phyloP scores from a whole-genome alignment of 1,140 invertebrate genomes.

The Melitaea cinxia region DNA sequence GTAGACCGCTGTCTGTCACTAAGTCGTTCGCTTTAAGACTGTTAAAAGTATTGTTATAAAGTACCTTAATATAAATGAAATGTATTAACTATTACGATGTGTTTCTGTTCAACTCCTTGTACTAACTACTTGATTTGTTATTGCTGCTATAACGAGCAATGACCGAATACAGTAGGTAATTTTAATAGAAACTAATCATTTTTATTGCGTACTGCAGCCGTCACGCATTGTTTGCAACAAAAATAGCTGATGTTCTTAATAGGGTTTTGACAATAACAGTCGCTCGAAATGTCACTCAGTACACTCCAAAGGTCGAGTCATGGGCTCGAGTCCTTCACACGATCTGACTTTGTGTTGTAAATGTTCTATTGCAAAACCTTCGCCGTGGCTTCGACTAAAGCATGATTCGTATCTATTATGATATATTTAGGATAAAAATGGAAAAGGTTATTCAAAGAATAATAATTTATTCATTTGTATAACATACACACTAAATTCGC shows the following conservation, averaged over 20 bases:
- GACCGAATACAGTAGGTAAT: constrained; percentile 23
- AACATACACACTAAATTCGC: neutral
- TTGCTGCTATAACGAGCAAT: constrained; percentile 15
- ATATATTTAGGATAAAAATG: neutral
- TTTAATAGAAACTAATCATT: constrained; percentile 39
- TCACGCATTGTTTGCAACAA: constrained; percentile 35
- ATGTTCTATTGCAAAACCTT: constrained; percentile 50
- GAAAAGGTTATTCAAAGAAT: no score
- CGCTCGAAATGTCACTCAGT: constrained; percentile 52
- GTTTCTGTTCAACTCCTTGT: constrained; percentile 30
- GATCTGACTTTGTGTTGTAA: constrained; percentile 45
- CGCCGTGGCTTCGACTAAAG: neutral
- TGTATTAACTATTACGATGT: constrained; percentile 63
- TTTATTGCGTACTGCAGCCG: constrained; percentile 28
- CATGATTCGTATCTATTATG: neutral
- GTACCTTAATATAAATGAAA: constrained; percentile 78
- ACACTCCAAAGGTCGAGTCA: constrained; percentile 49
- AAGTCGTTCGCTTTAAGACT: constrained; percentile 80
- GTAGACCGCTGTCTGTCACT: constrained; percentile 65
- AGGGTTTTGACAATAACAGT: constrained; percentile 42
- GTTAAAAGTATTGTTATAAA: constrained; percentile 80
- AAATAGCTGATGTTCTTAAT: constrained; percentile 33
- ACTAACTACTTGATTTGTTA: constrained; percentile 4
- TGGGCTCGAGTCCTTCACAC: constrained; percentile 48
- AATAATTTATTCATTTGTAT: neutral